Base-by-base conservation (phyloP, 2,888 invertebrate species). In the Agrilus cyanescens region DNA sequence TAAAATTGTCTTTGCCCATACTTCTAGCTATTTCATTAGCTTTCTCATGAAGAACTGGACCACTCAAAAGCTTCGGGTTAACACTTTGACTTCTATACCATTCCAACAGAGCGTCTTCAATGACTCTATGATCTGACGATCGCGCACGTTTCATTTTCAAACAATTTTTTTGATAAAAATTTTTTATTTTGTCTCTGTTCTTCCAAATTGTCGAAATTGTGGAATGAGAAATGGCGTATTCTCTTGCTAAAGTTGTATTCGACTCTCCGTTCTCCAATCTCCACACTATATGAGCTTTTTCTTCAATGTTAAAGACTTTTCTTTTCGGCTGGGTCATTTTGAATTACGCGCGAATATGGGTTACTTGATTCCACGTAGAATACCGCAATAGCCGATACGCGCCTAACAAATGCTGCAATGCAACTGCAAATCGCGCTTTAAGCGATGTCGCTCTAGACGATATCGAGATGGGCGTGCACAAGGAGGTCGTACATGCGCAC, bases 41-140 rank as follows among this genome's bases (percentile, higher is more conserved):
- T 37, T 51, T 49, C 46, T 52, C 45, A 37, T 51, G 49, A 18
- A 52, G 42, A 45, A 47, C 38, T 42, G 49, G 52, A 5, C 49
- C 52, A 35, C 38, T 52, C 18, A 52, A 20, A 18, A 47, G 43
- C 45, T 47, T 45, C 41, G 41, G 45, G 18, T 41, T 37, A 20
- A 42, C 45, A 37, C 44, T 41, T 37, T 31, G 36, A 33, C 12
- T 37, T 41, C 45, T 49, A 43, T 49, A 50, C 45, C 47, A 50
- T 38, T 50, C 37, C 10, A 50, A 12, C 29, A 48, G 38, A 16
- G 50, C 50, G 42, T 46, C 35, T 25, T 48, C 48, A 34, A 49
- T 37, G 16, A 46, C 30, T 34, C 46, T 36, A 38, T 50, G 46
- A 25, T 20, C 29, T n/a, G 50, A 43, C 37, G 39, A 37, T 36